phyloP scores from a whole-genome alignment of 2,797 vertebrate genomes.

The Lagodon rhomboides region DNA sequence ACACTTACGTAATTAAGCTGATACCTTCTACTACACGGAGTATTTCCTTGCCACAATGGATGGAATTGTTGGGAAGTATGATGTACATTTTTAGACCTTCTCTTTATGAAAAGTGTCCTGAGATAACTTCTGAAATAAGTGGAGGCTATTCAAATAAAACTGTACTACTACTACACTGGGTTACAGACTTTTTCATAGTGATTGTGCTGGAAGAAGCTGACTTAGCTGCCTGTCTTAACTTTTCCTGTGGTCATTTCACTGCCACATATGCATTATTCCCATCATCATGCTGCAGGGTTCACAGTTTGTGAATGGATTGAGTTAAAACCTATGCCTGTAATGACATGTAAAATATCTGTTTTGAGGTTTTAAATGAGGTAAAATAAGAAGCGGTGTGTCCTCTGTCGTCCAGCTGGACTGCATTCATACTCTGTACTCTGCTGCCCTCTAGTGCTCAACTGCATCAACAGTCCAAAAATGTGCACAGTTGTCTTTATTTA shows the following conservation, averaged over 20 bases:
- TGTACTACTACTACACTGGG: too few relatives aligned
- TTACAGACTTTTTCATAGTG: too few relatives aligned
- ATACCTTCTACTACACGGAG: not conserved
- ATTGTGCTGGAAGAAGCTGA: too few relatives aligned
- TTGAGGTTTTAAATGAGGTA: not conserved
- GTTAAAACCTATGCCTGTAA: not conserved
- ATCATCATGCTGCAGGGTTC: not conserved
- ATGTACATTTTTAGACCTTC: too few relatives aligned
- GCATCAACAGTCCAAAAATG: not conserved
- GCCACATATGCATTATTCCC: not conserved
- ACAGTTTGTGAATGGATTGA: not conserved
- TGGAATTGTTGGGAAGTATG: too few relatives aligned
- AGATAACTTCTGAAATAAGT: too few relatives aligned
- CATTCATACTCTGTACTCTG: conserved; percentile 60
- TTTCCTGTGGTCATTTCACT: not conserved
- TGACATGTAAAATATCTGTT: not conserved
- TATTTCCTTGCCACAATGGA: too few relatives aligned
- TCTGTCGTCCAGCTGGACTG: not conserved
- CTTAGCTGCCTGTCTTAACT: not conserved
- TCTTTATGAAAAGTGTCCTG: too few relatives aligned
- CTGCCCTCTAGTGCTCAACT: conserved; percentile 77
- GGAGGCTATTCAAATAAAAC: too few relatives aligned
- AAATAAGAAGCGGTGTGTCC: not conserved
- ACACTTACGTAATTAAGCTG: conserved; percentile 13
- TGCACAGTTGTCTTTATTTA: not conserved